These are phyloP conservation scores for Empis livida DNA, from an alignment of 2,888 invertebrate species.

Conservation along the genomic window DNA sequence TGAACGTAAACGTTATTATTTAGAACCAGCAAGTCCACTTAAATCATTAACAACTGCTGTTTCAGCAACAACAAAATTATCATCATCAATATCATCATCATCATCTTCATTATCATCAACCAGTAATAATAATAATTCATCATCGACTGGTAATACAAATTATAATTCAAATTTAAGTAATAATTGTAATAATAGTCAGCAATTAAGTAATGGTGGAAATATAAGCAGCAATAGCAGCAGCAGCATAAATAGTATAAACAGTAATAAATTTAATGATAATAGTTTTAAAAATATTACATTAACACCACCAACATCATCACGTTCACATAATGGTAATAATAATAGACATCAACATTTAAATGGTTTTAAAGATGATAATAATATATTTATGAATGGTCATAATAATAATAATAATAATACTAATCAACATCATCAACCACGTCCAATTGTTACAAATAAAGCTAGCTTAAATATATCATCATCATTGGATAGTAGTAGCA, in stretches of 20 bases:
- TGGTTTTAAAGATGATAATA: slow-evolving; percentile 7
- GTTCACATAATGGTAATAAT: slow-evolving; percentile 26
- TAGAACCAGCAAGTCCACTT: slow-evolving; percentile 37
- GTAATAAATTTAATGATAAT: slow-evolving; percentile 5
- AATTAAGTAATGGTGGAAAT: slow-evolving; percentile 2
- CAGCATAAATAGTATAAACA: slow-evolving; percentile 10
- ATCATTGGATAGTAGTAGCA: slow-evolving; percentile 21
- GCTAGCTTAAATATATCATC: slow-evolving; percentile 25
- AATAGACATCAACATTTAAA: slow-evolving; percentile 22
- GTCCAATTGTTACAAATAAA: slow-evolving; percentile 20
- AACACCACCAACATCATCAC: slow-evolving; percentile 32
- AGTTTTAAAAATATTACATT: slow-evolving; percentile 28
- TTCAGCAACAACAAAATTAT: slow-evolving; percentile 21
- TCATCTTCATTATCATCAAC: slow-evolving; percentile 10
- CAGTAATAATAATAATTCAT: slow-evolving; percentile 10
- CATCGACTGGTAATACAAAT: slow-evolving; percentile 6
- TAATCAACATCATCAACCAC: slow-evolving; percentile 12
- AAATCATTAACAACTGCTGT: slow-evolving; percentile 32
- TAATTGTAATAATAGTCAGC: neutral
- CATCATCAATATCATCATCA: slow-evolving; percentile 7
- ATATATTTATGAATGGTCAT: neutral
- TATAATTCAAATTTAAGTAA: slow-evolving; percentile 5
- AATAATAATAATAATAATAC: neutral
- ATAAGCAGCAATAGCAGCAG: slow-evolving; percentile 6
- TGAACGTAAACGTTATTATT: slow-evolving; percentile 63